Conservation (phyloP, 2,113 vertebrate genomes). For the Gavialis gangeticus region DNA sequence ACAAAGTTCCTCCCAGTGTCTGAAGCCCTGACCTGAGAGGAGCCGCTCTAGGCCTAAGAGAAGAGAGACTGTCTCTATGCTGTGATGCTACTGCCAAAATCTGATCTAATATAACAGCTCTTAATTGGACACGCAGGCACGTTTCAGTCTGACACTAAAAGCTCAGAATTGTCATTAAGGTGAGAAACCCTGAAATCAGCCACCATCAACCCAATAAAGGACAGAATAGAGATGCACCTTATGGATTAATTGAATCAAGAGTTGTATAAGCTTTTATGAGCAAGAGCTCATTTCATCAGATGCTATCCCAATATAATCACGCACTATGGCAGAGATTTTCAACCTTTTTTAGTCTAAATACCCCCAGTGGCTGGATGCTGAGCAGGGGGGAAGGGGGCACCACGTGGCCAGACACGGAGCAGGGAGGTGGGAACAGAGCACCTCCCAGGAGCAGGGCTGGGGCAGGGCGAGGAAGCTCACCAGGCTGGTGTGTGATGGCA, state of each 20-base stretch:
- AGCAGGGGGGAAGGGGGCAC: neutral
- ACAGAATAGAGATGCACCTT: neutral
- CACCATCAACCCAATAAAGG: neutral
- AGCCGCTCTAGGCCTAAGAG: neutral
- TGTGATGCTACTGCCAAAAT: neutral
- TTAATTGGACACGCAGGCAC: neutral
- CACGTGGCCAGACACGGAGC: too few relatives aligned
- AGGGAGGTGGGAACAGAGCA: too few relatives aligned
- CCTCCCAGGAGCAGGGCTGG: neutral
- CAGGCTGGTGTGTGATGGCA: too few relatives aligned
- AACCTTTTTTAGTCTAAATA: too few relatives aligned
- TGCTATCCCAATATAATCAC: neutral
- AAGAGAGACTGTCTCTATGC: neutral
- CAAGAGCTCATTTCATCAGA: too few relatives aligned
- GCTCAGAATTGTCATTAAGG: fast-evolving
- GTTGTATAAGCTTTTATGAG: too few relatives aligned
- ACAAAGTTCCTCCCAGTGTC: neutral
- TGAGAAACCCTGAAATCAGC: neutral
- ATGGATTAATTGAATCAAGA: too few relatives aligned
- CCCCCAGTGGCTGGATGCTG: too few relatives aligned
- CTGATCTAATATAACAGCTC: neutral
- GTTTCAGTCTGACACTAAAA: neutral
- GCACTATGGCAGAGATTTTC: too few relatives aligned
- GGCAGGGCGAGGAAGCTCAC: too few relatives aligned
- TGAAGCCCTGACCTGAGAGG: neutral